Evolutionary conservation across 2,113 vertebrate genomes (phyloP).

Genomic region (Charina bottae): DNA sequence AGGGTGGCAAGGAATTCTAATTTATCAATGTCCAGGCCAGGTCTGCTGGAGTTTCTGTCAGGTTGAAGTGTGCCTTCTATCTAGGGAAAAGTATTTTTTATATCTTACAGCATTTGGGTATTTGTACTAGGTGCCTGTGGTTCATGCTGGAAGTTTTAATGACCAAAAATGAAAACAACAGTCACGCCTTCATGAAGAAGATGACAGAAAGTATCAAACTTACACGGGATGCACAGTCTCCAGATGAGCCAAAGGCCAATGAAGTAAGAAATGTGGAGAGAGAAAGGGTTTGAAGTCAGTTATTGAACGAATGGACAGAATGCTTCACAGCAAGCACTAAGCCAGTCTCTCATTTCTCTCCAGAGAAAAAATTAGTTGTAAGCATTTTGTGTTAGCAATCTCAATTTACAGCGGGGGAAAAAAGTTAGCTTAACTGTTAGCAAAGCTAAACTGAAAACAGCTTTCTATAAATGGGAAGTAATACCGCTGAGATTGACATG

Average conservation of each 20-base stretch:
- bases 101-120: constrained; percentile 33
- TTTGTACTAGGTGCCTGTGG: constrained; percentile 88
- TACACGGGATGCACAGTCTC: constrained; percentile 94
- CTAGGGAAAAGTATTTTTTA: neutral
- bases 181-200: constrained; percentile 96
- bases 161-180: constrained; percentile 99
- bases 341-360: constrained; percentile 32
- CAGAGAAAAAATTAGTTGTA: constrained; percentile 22
- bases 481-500: neutral
- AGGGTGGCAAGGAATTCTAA: neutral
- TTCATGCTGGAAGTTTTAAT: constrained; percentile 99
- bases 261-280: constrained; percentile 80
- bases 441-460: neutral
- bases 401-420: constrained; percentile 13
- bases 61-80: neutral
- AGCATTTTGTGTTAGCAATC: neutral
- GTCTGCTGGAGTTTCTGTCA: neutral
- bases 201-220: constrained; percentile 99
- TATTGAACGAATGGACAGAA: constrained; percentile 44
- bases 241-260: constrained; percentile 94
- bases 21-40: neutral
- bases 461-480: neutral
- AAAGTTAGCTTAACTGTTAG: neutral
- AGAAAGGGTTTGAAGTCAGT: constrained; percentile 37
- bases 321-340: constrained; percentile 34